A percentile compares a stretch with the other conserved stretches of the same genome.
Evolutionary conservation across 2,888 invertebrate genomes (phyloP).

Genomic region (Hipparchia semele): DNA sequence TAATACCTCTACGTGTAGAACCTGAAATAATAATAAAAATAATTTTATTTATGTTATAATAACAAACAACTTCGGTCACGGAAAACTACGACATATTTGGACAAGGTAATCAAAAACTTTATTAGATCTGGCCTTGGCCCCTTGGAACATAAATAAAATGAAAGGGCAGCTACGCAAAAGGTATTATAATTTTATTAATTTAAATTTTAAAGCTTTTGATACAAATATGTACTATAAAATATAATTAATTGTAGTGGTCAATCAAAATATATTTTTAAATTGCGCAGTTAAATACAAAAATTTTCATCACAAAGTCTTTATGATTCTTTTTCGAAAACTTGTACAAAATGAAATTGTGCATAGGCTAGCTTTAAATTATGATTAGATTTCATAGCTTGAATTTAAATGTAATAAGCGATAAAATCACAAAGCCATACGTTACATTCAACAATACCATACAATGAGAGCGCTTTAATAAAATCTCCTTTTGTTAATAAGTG

Average conservation of each 20-base stretch:
- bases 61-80: neutral
- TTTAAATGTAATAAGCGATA: slow-evolving; percentile 18
- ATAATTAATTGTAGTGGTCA: too few species aligned
- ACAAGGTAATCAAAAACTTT: slow-evolving; percentile 47
- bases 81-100: slow-evolving; percentile 2
- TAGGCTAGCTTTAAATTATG: neutral
- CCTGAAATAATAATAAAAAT: neutral
- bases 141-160: slow-evolving; percentile 47
- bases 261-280: too few species aligned
- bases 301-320: neutral
- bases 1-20: neutral
- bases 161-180: slow-evolving; percentile 55
- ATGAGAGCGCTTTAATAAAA: slow-evolving; percentile 34
- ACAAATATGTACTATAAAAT: too few species aligned
- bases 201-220: neutral
- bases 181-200: slow-evolving; percentile 30
- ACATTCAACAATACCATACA: slow-evolving; percentile 17
- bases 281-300: neutral
- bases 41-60: neutral
- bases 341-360: neutral
- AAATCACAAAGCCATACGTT: slow-evolving; percentile 10
- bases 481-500: slow-evolving; percentile 43
- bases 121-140: slow-evolving; percentile 48
- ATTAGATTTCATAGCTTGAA: neutral
- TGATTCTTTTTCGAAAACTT: neutral